Conservation (phyloP, 2,888 invertebrate species). For the Hirtodrosophila alboralis region DNA sequence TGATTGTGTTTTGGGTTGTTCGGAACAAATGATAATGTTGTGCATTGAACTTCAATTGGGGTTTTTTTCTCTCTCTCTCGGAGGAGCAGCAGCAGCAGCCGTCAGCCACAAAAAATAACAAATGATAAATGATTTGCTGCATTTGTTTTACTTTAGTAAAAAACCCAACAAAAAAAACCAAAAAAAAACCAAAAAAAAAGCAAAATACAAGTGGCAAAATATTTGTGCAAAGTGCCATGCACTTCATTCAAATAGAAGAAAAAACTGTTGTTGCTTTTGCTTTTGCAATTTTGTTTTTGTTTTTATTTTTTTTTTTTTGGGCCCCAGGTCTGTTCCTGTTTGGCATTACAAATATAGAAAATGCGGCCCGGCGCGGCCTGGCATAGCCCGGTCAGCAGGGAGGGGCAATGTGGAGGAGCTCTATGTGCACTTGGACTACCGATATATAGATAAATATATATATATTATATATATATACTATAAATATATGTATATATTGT, state of each 20-base stretch:
- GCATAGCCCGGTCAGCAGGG: slow-evolving; percentile 32
- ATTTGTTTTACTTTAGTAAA: slow-evolving; percentile 8
- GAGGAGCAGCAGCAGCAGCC: slow-evolving; percentile 16
- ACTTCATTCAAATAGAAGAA: slow-evolving; percentile 63
- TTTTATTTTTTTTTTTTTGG: slow-evolving; percentile 9
- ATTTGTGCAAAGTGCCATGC: slow-evolving; percentile 34
- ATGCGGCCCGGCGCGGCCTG: slow-evolving; percentile 75
- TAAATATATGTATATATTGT: slow-evolving; percentile 46
- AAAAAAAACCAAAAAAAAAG: slow-evolving; percentile 19
- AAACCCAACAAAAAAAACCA: slow-evolving; percentile 5
- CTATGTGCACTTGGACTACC: slow-evolving; percentile 8
- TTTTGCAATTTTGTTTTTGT: slow-evolving; percentile 3
- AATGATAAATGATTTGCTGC: slow-evolving; percentile 71
- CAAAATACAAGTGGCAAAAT: slow-evolving; percentile 43
- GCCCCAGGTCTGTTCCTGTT: slow-evolving; percentile 63
- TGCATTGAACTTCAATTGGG: slow-evolving; percentile 84
- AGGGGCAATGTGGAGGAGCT: slow-evolving; percentile 15
- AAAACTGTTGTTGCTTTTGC: neutral
- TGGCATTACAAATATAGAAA: slow-evolving; percentile 81
- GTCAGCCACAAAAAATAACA: slow-evolving; percentile 31
- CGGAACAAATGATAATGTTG: slow-evolving; percentile 79
- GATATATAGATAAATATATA: no score
- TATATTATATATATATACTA: slow-evolving; percentile 10
- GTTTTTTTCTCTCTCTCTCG: slow-evolving; percentile 22
- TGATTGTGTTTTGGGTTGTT: slow-evolving; percentile 26